These are phyloP conservation scores for Carassius carassius DNA, from an alignment of 2,113 vertebrate species.

Conservation along the genomic window DNA sequence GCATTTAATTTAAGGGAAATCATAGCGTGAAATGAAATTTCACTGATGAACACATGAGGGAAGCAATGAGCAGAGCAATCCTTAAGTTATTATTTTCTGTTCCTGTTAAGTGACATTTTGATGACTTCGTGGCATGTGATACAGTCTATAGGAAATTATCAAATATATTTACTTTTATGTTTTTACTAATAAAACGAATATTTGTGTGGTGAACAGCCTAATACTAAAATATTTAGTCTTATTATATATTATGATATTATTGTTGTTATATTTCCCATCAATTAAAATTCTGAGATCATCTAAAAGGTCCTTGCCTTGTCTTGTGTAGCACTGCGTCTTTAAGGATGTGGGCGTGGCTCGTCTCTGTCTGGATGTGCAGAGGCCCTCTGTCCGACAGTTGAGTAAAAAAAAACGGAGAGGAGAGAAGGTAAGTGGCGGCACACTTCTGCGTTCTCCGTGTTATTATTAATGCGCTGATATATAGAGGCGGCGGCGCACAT, in stretches of 20 bases:
- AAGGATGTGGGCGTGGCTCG: neutral
- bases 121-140: neutral
- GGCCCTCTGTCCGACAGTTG: neutral
- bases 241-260: too few species aligned
- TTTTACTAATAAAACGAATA: neutral
- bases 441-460: neutral
- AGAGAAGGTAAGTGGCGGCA: conserved; percentile 21
- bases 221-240: neutral
- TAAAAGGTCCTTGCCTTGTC: neutral
- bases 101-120: neutral
- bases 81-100: neutral
- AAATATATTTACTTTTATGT: neutral
- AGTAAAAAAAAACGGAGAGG: neutral
- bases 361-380: neutral
- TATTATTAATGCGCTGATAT: neutral
- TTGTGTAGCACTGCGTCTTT: conserved; percentile 3
- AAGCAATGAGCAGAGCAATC: neutral
- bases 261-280: neutral
- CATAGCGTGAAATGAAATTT: neutral
- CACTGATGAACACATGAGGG: neutral
- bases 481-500: neutral
- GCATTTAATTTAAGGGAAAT: neutral
- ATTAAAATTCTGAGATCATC: neutral
- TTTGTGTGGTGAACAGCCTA: neutral
- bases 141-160: neutral